Conservation (phyloP, 2,797 vertebrate genomes). For the Aeoliscus strigatus region DNA sequence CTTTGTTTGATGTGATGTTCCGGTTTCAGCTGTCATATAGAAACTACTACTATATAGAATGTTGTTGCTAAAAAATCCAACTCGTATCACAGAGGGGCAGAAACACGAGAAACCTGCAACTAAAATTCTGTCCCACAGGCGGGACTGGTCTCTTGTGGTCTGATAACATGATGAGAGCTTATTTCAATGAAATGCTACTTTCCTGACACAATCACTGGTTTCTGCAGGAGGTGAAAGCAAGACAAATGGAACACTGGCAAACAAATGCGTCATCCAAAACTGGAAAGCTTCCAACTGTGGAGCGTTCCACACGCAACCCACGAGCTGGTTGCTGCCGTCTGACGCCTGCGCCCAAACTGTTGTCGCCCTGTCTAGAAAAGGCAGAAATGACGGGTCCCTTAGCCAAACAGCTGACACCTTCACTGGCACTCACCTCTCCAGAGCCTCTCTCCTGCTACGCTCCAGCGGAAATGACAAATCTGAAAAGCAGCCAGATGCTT, state of each 20-base stretch:
- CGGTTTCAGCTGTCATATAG: too few relatives aligned
- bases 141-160: slow-evolving; percentile 14
- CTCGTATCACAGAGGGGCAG: slow-evolving; percentile 29
- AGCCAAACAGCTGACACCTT: slow-evolving; percentile 44
- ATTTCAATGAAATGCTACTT: slow-evolving; percentile 18
- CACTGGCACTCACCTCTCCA: slow-evolving; percentile 23
- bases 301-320: slow-evolving; percentile 8
- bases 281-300: slow-evolving; percentile 4
- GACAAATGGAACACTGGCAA: slow-evolving; percentile 2
- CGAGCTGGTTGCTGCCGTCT: slow-evolving; percentile 22
- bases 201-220: slow-evolving; percentile 3
- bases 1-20: too few relatives aligned
- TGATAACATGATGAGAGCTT: slow-evolving; percentile 12
- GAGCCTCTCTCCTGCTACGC: slow-evolving; percentile 34
- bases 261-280: slow-evolving; percentile 1
- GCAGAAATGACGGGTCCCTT: slow-evolving; percentile 18
- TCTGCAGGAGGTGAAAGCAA: slow-evolving; percentile 2
- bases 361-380: slow-evolving; percentile 20
- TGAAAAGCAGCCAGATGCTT: slow-evolving; percentile 35
- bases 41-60: too few relatives aligned
- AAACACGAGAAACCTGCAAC: slow-evolving; percentile 19
- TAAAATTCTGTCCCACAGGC: slow-evolving; percentile 28
- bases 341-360: slow-evolving; percentile 32
- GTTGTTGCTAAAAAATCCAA: slow-evolving; percentile 31
- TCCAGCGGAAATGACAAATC: slow-evolving; percentile 41